phyloP scores from a whole-genome alignment of 2,888 invertebrate species.

The Leuctra nigra region DNA sequence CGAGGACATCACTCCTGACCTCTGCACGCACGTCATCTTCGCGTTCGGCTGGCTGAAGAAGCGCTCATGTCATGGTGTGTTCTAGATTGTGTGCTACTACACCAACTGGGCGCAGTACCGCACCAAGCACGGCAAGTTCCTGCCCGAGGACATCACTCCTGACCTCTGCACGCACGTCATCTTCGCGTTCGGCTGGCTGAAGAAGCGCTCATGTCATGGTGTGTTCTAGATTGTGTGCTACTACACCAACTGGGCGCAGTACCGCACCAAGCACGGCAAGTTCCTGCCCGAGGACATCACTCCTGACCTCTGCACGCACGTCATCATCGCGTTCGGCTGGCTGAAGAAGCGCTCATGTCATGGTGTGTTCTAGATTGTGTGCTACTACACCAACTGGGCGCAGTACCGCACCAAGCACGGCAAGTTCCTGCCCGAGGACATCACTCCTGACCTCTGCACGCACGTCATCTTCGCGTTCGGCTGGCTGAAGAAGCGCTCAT shows the following conservation, averaged over 20 bases:
- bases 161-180: constrained; percentile 94
- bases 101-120: constrained; percentile 98
- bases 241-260: constrained; percentile 98
- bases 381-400: constrained; percentile 98
- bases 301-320: constrained; percentile 89
- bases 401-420: constrained; percentile 88
- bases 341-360: constrained; percentile 92
- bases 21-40: constrained; percentile 95
- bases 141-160: constrained; percentile 89
- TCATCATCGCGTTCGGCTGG: constrained; percentile 97
- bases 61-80: too few relatives aligned
- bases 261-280: constrained; percentile 83
- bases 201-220: too few relatives aligned
- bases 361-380: constrained; percentile 76
- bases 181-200: constrained; percentile 97
- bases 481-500: constrained; percentile 91
- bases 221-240: constrained; percentile 85
- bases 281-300: constrained; percentile 92
- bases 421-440: constrained; percentile 91
- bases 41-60: constrained; percentile 98
- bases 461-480: constrained; percentile 96
- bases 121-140: constrained; percentile 82
- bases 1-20: constrained; percentile 87
- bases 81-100: too few relatives aligned
- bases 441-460: constrained; percentile 89